phyloP scores from a whole-genome alignment of 1,140 invertebrate species.

The Odontomachus brunneus region DNA sequence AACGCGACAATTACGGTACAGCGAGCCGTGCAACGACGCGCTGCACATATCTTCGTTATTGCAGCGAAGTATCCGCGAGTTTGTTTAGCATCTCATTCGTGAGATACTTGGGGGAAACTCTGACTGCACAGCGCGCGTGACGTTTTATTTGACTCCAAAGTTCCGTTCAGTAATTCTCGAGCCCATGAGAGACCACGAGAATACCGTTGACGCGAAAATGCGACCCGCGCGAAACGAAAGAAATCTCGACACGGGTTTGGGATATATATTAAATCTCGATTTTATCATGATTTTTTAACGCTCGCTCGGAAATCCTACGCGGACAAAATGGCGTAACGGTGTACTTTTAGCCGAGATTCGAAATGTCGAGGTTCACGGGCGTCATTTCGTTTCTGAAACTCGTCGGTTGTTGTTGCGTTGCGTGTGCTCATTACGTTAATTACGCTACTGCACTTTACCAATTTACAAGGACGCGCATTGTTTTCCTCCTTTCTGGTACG shows the following conservation, averaged over 20 bases:
- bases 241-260: not conserved
- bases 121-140: not conserved
- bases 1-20: not conserved
- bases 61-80: not conserved
- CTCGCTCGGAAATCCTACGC: not conserved
- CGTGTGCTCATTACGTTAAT: not conserved
- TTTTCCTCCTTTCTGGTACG: not conserved
- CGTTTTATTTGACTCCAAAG: not conserved
- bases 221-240: not conserved
- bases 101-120: not conserved
- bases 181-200: not conserved
- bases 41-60: not conserved
- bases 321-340: not conserved
- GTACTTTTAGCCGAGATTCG: not conserved
- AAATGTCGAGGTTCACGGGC: constrained; percentile 15
- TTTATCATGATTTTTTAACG: too few species aligned
- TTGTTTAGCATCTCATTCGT: constrained; percentile 8
- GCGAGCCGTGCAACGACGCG: not conserved
- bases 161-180: not conserved
- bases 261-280: not conserved
- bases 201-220: not conserved
- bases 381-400: not conserved
- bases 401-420: not conserved
- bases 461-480: not conserved
- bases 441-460: not conserved